Evolutionary conservation across 2,113 vertebrate species (phyloP).

Genomic region (Orycteropus afer): DNA sequence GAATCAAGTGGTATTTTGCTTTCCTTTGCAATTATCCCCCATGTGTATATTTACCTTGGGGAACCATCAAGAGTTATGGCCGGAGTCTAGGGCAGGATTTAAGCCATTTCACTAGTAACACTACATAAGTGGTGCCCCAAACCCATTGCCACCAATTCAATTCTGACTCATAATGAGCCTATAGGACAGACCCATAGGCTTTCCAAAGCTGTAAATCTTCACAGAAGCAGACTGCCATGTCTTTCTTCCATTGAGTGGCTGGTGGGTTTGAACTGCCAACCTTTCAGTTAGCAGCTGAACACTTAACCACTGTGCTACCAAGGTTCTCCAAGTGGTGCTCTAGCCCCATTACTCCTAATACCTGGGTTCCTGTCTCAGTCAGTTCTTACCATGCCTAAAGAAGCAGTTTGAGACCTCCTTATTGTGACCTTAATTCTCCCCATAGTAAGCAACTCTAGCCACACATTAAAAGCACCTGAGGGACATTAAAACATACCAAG

Average conservation of each 20-base stretch:
- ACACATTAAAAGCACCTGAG: conserved; percentile 25
- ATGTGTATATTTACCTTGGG: not conserved
- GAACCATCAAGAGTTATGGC: not conserved
- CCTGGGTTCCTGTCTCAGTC: conserved; percentile 8
- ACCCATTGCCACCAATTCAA: not conserved
- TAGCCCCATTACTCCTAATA: not conserved
- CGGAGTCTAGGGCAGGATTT: not conserved
- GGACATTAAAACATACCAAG: conserved; percentile 11
- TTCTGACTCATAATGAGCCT: not conserved
- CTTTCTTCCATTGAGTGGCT: no score
- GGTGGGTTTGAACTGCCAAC: no score
- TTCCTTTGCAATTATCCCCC: not conserved
- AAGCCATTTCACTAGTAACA: not conserved
- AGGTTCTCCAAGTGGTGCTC: not conserved
- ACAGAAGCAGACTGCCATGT: no score
- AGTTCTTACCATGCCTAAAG: not conserved
- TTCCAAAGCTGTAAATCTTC: not conserved
- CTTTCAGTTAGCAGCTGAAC: no score
- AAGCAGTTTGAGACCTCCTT: not conserved
- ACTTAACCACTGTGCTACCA: no score
- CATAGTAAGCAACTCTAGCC: not conserved
- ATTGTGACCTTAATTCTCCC: conserved; percentile 39
- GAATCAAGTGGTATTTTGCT: not conserved
- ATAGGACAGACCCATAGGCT: not conserved
- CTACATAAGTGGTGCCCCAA: not conserved